phyloP scores from a whole-genome alignment of 2,888 invertebrate species.

The Ennomos quercinarius region DNA sequence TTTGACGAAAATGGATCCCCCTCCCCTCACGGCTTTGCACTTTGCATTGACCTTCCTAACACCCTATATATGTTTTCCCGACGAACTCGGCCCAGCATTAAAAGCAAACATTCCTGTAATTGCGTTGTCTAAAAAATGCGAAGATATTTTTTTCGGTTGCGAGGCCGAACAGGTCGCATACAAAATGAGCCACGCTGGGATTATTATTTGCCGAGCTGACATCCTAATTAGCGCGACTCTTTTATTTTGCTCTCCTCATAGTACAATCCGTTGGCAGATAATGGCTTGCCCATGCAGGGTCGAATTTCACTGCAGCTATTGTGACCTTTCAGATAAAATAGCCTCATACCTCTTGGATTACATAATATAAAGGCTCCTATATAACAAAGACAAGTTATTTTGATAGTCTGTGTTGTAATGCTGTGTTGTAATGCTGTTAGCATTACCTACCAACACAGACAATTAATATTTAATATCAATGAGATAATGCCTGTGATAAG shows the following conservation, averaged over 20 bases:
- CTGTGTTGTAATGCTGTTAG: too few relatives aligned
- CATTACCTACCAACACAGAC: too few relatives aligned
- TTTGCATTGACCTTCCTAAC: too few relatives aligned
- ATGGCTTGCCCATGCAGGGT: conserved; percentile 8
- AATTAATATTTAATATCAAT: too few relatives aligned
- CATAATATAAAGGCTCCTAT: too few relatives aligned
- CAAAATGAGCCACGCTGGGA: conserved; percentile 73
- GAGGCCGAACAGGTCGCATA: conserved; percentile 65
- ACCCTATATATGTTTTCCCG: conserved; percentile 62
- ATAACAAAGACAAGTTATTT: too few relatives aligned
- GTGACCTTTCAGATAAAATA: too few relatives aligned
- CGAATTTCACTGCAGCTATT: not conserved
- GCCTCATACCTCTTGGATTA: too few relatives aligned
- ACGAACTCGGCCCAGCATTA: conserved; percentile 58
- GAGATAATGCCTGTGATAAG: too few relatives aligned
- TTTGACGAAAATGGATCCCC: too few relatives aligned
- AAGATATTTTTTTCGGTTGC: conserved; percentile 72
- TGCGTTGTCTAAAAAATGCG: conserved; percentile 75
- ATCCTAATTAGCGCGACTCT: conserved; percentile 79
- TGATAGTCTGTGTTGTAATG: too few relatives aligned
- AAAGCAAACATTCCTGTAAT: conserved; percentile 77
- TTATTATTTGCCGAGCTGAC: conserved; percentile 80
- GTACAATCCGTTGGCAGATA: conserved; percentile 49
- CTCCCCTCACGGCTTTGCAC: too few relatives aligned
- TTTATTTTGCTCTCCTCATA: conserved; percentile 64